These are phyloP conservation scores for Phymanthus crucifer DNA, from an alignment of 92 coral and sea anemone genomes.

Conservation along the genomic window DNA sequence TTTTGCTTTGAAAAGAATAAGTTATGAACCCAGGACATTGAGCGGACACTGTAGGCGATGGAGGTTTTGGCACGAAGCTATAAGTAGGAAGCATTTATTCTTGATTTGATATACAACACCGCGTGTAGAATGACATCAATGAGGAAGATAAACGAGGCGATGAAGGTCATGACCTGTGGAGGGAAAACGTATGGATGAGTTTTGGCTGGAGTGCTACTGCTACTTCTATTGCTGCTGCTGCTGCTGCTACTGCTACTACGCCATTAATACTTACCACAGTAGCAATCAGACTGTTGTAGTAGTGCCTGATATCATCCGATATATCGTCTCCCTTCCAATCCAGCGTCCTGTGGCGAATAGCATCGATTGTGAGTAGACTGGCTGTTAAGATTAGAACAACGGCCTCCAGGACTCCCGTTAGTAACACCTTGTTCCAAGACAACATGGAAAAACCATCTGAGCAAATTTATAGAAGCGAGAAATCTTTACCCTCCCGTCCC, in stretches of 20 bases:
- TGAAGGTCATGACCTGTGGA: conserved; percentile 6
- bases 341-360: conserved; percentile 1
- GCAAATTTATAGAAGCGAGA: background rate
- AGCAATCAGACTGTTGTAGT: conserved; percentile 15
- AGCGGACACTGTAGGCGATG: background rate
- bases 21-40: background rate
- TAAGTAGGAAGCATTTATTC: background rate
- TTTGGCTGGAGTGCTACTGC: background rate
- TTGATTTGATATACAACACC: conserved; percentile 19
- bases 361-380: conserved; percentile 15
- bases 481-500: background rate
- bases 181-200: background rate
- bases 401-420: conserved; percentile 12
- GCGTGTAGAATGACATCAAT: conserved; percentile 23
- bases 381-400: conserved; percentile 15
- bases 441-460: too few species aligned
- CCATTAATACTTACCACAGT: conserved; percentile 10
- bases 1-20: background rate
- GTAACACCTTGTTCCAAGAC: background rate
- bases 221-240: background rate
- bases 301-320: background rate
- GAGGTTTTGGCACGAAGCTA: background rate
- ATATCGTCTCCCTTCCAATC: conserved; percentile 25
- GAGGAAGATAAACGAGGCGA: conserved; percentile 14
- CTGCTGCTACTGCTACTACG: background rate